Percentiles rank a stretch among this genome's conserved stretches.
Evolutionary conservation across 2,888 invertebrate species (phyloP).

Genomic region (Lasioglossum leucozonium): DNA sequence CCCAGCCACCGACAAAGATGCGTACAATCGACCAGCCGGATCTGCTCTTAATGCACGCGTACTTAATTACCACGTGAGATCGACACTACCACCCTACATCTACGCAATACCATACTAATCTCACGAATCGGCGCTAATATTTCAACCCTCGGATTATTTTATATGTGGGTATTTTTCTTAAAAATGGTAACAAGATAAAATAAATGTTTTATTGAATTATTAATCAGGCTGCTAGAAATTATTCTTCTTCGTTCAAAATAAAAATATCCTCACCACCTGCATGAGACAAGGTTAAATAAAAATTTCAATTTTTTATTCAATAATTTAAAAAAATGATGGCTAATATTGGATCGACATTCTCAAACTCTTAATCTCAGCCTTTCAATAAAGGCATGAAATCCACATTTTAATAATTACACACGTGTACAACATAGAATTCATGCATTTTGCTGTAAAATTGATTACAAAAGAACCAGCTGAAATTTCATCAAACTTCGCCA

Average conservation of each 20-base stretch:
- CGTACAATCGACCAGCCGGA: background rate
- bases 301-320: background rate
- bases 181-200: background rate
- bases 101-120: background rate
- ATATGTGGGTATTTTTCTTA: too few species aligned
- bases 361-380: too few species aligned
- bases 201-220: background rate
- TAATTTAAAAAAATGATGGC: background rate
- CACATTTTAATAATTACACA: background rate
- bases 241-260: background rate
- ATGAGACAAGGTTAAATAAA: too few species aligned
- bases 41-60: background rate
- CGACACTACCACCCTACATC: background rate
- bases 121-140: background rate
- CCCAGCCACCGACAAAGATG: background rate
- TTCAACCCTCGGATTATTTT: background rate
- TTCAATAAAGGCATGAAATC: background rate
- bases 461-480: background rate
- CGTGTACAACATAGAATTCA: background rate
- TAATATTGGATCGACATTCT: background rate
- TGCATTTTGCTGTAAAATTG: background rate
- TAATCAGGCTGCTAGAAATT: background rate
- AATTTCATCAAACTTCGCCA: background rate
- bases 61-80: slow-evolving; percentile 7
- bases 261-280: background rate